Conservation (phyloP, 2,113 vertebrate genomes). For the Ictalurus punctatus region DNA sequence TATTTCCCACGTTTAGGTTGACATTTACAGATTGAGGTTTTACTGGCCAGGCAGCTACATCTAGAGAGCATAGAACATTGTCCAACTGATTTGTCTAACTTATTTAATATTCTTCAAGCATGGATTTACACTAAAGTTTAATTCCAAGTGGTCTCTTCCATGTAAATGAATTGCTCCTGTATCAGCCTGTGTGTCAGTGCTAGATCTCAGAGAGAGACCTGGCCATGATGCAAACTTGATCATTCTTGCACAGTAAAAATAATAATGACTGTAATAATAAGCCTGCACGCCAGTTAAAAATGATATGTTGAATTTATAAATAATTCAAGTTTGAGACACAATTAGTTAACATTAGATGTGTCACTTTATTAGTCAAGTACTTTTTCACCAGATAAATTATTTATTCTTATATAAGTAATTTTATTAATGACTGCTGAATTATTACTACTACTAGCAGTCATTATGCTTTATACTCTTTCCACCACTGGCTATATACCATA, state of each 20-base stretch:
- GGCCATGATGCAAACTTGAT: not conserved
- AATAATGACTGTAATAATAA: not conserved
- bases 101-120: not conserved
- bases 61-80: not conserved
- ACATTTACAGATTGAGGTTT: conserved; percentile 25
- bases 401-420: not conserved
- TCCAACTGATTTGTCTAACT: not conserved
- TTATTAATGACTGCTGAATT: not conserved
- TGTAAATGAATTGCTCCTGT: not conserved
- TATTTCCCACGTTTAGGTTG: conserved; percentile 7
- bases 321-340: not conserved
- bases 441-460: not conserved
- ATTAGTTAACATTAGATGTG: not conserved
- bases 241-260: too few species aligned
- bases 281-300: not conserved
- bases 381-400: not conserved
- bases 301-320: not conserved
- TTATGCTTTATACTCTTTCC: not conserved
- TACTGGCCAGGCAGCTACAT: not conserved
- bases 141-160: not conserved
- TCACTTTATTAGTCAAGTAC: not conserved
- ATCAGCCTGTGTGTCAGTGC: not conserved
- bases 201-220: not conserved
- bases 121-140: not conserved
- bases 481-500: not conserved